Conservation (phyloP, 2,797 vertebrate genomes). For the Morus bassanus region DNA sequence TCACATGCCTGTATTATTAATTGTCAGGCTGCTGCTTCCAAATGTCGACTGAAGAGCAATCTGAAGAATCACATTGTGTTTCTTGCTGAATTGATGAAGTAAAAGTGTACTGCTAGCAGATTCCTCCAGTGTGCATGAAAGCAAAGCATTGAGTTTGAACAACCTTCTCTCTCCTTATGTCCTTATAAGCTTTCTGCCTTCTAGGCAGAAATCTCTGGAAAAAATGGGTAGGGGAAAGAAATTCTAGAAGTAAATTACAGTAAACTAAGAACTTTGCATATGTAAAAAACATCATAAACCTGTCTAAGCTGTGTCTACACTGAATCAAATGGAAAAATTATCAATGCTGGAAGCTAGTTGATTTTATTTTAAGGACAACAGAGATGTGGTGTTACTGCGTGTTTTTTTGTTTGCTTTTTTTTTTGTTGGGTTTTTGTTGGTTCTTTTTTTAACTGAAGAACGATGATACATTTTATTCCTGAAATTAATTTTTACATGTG, state of each 20-base stretch:
- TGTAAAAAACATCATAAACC: background rate
- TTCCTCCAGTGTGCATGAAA: constrained; percentile 40
- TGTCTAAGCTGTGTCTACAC: background rate
- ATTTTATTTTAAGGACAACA: constrained; percentile 24
- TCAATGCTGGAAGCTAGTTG: background rate
- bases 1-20: constrained; percentile 23
- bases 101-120: constrained; percentile 72
- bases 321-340: background rate
- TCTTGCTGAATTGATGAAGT: constrained; percentile 62
- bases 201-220: background rate
- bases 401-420: too few relatives aligned
- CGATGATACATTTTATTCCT: background rate
- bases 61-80: background rate
- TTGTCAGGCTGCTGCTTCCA: constrained; percentile 29
- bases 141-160: constrained; percentile 33
- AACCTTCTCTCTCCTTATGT: constrained; percentile 41
- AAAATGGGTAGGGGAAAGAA: background rate
- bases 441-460: background rate
- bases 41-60: constrained; percentile 44
- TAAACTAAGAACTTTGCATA: background rate
- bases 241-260: background rate
- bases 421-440: too few relatives aligned
- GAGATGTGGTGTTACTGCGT: background rate
- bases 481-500: background rate
- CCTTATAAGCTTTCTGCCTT: constrained; percentile 36